phyloP scores from a whole-genome alignment of 2,113 vertebrate genomes.

The Lagopus leucura region DNA sequence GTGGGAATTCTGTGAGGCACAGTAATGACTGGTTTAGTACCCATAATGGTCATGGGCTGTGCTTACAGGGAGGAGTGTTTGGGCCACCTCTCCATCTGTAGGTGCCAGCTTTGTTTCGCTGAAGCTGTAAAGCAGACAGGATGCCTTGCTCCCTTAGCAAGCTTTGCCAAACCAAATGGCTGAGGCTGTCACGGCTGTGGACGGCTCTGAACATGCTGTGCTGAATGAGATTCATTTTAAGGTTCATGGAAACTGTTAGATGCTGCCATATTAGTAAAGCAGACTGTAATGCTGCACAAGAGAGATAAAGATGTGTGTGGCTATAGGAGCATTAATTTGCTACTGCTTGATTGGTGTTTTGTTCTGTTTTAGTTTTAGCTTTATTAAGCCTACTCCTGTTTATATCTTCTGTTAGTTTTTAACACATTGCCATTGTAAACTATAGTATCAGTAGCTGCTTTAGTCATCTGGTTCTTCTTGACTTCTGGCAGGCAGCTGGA shows the following conservation, averaged over 20 bases:
- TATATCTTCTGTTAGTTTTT: background rate
- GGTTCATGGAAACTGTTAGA: background rate
- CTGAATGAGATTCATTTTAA: background rate
- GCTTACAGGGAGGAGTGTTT: background rate
- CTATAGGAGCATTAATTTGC: background rate
- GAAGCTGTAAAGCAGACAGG: background rate
- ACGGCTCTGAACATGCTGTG: background rate
- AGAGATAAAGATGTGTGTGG: rapidly evolving
- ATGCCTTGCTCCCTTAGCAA: background rate
- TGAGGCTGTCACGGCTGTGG: background rate
- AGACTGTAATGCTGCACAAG: background rate
- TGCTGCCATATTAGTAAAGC: background rate
- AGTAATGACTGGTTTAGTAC: background rate
- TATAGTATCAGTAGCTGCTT: background rate
- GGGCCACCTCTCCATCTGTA: background rate
- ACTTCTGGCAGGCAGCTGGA: background rate
- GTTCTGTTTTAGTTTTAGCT: background rate
- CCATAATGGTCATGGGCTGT: background rate
- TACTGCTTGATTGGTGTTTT: background rate
- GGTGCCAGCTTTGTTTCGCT: background rate
- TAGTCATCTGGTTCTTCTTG: background rate
- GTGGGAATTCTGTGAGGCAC: too few relatives aligned
- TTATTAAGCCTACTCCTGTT: background rate
- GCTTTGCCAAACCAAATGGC: background rate
- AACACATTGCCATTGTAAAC: background rate